These are phyloP conservation scores for Poeciliopsis turrubarensis DNA, from an alignment of 2,113 vertebrate genomes.

Conservation along the genomic window DNA sequence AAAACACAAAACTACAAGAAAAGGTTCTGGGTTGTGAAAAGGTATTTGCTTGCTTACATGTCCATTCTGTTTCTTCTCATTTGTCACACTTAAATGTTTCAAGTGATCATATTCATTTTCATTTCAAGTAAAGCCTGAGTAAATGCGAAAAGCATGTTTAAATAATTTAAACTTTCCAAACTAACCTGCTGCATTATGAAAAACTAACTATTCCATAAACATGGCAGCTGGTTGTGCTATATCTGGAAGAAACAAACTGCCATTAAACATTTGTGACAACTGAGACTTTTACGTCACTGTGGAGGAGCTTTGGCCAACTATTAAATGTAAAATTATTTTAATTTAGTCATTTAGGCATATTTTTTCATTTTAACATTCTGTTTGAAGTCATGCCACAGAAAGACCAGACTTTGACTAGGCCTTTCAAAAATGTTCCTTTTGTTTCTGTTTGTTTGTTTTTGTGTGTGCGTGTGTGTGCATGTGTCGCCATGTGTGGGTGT, in stretches of 20 bases:
- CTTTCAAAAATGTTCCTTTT: not conserved
- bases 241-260: not conserved
- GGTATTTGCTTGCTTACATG: not conserved
- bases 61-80: not conserved
- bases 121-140: not conserved
- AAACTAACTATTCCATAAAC: not conserved
- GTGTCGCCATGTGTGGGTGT: too few relatives aligned
- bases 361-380: not conserved
- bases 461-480: too few relatives aligned
- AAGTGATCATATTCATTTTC: not conserved
- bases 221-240: not conserved
- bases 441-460: not conserved
- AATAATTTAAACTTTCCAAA: not conserved
- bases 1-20: not conserved
- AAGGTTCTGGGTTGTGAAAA: not conserved
- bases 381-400: not conserved
- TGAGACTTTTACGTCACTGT: not conserved
- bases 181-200: not conserved
- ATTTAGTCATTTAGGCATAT: not conserved
- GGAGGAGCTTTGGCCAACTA: not conserved
- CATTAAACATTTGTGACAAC: not conserved
- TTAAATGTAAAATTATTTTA: not conserved
- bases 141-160: not conserved
- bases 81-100: not conserved
- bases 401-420: not conserved